Conservation (phyloP, 2,797 vertebrate genomes). For the Pagetopsis macropterus region DNA sequence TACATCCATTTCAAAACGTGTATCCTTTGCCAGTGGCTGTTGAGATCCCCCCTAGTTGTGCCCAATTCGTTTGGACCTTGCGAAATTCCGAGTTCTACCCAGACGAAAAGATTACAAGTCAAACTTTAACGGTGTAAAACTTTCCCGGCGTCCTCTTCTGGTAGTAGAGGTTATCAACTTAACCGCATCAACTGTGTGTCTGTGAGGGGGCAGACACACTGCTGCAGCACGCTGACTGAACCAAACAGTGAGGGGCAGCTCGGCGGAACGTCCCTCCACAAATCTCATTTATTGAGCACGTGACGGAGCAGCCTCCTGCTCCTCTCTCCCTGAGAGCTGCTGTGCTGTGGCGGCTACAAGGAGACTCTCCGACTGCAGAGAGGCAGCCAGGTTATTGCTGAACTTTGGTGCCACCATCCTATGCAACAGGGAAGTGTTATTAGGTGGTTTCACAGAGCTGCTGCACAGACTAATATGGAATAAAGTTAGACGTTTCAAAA, state of each 20-base stretch:
- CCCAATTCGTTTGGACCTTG: slow-evolving; percentile 19
- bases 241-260: slow-evolving; percentile 57
- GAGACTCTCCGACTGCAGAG: slow-evolving; percentile 52
- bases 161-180: slow-evolving; percentile 30
- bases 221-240: slow-evolving; percentile 67
- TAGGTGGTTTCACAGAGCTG: background rate
- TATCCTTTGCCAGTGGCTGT: slow-evolving; percentile 28
- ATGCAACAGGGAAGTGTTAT: slow-evolving; percentile 70
- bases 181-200: slow-evolving; percentile 47
- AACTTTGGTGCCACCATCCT: slow-evolving; percentile 86
- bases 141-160: slow-evolving; percentile 33
- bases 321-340: slow-evolving; percentile 26
- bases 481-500: background rate
- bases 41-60: slow-evolving; percentile 13
- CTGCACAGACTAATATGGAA: background rate
- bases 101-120: background rate
- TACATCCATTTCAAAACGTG: slow-evolving; percentile 77
- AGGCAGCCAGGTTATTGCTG: slow-evolving; percentile 58
- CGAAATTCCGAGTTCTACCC: slow-evolving; percentile 13
- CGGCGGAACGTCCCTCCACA: slow-evolving; percentile 65
- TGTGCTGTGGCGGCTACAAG: slow-evolving; percentile 40
- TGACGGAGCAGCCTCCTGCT: slow-evolving; percentile 69
- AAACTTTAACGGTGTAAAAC: slow-evolving; percentile 47
- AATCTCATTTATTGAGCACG: slow-evolving; percentile 81
- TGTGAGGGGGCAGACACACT: slow-evolving; percentile 41